Evolutionary conservation across 1,140 invertebrate genomes (phyloP).

Genomic region (Procambarus virginalis): DNA sequence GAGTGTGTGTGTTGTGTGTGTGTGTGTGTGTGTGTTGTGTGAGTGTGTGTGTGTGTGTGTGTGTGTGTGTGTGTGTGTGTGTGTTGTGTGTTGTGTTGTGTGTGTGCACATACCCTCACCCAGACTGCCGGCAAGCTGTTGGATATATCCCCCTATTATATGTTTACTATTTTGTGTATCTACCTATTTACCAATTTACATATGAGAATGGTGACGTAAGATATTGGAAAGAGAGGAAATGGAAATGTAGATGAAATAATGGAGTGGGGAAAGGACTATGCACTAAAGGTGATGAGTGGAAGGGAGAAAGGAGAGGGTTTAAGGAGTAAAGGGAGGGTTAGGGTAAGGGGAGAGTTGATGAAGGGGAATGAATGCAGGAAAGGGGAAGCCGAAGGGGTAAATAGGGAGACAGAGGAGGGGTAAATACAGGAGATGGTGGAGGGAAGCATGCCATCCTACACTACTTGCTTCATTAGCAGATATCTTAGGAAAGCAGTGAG

Average conservation of each 20-base stretch:
- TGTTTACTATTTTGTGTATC: no score
- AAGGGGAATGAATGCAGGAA: not conserved
- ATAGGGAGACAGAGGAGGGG: no score
- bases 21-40: no score
- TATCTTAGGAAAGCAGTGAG: no score
- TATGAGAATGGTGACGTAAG: not conserved
- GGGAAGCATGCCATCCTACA: not conserved
- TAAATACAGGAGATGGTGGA: no score
- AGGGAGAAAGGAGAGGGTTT: not conserved
- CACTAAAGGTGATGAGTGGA: not conserved
- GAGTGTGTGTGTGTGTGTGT: constrained; percentile 17
- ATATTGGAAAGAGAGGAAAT: not conserved
- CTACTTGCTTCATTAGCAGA: not conserved
- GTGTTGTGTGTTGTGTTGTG: not conserved
- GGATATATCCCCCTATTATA: no score
- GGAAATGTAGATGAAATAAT: not conserved
- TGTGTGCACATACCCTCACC: not conserved
- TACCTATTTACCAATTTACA: no score
- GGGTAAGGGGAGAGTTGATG: not conserved
- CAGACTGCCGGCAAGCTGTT: not conserved
- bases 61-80: constrained; percentile 22
- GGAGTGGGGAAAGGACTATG: no score
- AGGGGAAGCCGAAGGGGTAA: not conserved
- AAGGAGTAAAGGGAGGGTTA: not conserved
- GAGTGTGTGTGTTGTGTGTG: constrained; percentile 26